A percentile compares a stretch with the other conserved stretches of the same genome.
Evolutionary conservation across 2,888 invertebrate genomes (phyloP).

Genomic region (Amphipyra tragopoginis): DNA sequence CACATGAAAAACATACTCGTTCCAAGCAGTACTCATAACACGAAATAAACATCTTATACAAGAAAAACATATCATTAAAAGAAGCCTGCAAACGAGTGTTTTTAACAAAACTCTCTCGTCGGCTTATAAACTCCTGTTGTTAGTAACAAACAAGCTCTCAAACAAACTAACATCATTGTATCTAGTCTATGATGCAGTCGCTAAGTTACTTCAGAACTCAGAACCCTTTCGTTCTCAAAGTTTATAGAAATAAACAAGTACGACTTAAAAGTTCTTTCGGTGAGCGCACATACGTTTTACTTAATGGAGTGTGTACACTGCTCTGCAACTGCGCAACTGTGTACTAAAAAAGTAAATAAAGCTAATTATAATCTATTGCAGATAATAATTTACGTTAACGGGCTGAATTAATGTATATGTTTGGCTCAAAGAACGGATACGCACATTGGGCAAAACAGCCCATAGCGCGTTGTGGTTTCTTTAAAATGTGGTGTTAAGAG

Average conservation of each 20-base stretch:
- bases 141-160: constrained; percentile 26
- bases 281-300: constrained; percentile 59
- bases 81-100: background rate
- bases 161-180: constrained; percentile 33
- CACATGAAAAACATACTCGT: too few species aligned
- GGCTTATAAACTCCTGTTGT: constrained; percentile 44
- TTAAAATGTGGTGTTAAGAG: too few species aligned
- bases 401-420: too few species aligned
- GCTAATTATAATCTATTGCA: too few species aligned
- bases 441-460: too few species aligned
- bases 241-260: constrained; percentile 58
- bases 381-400: too few species aligned
- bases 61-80: constrained; percentile 10
- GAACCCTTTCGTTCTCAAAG: constrained; percentile 44
- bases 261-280: constrained; percentile 57
- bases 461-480: too few species aligned
- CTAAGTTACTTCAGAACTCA: constrained; percentile 31
- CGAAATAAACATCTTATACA: too few species aligned
- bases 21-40: too few species aligned
- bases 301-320: constrained; percentile 55
- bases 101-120: constrained; percentile 17
- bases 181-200: constrained; percentile 38
- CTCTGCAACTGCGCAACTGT: background rate
- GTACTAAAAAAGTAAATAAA: background rate
- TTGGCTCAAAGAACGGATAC: too few species aligned